These are phyloP conservation scores for Philotrypesis tridentata DNA, from an alignment of 1,140 invertebrate species.

Conservation along the genomic window DNA sequence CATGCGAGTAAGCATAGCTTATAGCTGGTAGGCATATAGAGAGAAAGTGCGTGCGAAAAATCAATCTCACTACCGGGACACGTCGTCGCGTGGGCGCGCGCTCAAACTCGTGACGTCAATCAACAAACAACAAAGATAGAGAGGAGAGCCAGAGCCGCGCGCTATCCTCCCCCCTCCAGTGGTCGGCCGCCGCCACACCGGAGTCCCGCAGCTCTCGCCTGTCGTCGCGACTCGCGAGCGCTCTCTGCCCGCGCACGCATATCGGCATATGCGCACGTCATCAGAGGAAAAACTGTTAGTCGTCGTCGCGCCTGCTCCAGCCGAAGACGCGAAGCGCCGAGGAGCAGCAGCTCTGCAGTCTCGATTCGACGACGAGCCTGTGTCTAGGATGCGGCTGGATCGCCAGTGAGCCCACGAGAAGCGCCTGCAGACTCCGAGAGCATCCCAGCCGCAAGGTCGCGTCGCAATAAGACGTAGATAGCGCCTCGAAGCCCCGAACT, in stretches of 20 bases:
- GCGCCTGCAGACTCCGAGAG: too few relatives aligned
- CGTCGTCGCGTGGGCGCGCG: background rate
- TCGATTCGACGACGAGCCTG: background rate
- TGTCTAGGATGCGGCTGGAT: background rate
- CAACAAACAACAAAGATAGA: background rate
- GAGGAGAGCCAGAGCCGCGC: too few relatives aligned
- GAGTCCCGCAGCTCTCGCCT: background rate
- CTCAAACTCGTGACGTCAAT: conserved; percentile 18
- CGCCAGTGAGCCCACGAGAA: too few relatives aligned
- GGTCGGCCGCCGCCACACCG: too few relatives aligned
- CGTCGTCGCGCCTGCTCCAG: conserved; percentile 18
- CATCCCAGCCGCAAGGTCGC: too few relatives aligned
- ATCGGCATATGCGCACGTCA: conserved; percentile 41
- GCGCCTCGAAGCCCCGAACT: too few relatives aligned
- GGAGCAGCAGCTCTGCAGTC: background rate
- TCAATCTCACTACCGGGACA: background rate
- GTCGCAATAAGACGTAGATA: too few relatives aligned
- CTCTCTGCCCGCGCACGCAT: background rate
- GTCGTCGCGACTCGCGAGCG: background rate
- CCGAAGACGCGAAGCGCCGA: background rate
- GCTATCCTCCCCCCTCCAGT: too few relatives aligned
- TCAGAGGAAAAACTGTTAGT: conserved; percentile 42
- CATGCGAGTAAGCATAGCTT: too few relatives aligned
- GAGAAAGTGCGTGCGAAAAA: conserved; percentile 33
- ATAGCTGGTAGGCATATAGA: too few relatives aligned